Evolutionary conservation across 1,140 invertebrate species (phyloP).

Genomic region (Frieseomelitta varia): DNA sequence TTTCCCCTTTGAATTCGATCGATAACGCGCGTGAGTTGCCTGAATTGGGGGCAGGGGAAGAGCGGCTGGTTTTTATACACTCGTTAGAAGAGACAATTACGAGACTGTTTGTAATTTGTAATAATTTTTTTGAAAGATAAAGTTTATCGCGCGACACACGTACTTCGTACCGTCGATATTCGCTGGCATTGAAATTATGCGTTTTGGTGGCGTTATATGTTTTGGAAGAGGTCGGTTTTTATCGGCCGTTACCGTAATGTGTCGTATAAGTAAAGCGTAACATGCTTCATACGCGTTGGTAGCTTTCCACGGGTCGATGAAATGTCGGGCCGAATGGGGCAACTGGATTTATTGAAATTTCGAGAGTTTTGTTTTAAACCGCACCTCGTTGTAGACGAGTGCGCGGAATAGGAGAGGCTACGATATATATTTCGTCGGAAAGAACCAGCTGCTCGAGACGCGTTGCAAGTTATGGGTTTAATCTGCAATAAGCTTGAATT

Average conservation of each 20-base stretch:
- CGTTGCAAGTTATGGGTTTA: constrained; percentile 48
- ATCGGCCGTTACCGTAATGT: background rate
- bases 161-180: too few species aligned
- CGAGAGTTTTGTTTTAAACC: constrained; percentile 46
- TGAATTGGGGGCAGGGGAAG: background rate
- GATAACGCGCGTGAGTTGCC: background rate
- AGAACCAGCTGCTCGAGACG: constrained; percentile 54
- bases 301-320: background rate
- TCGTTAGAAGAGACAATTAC: background rate
- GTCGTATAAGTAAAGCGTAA: constrained; percentile 8
- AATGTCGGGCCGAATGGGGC: background rate
- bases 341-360: constrained; percentile 39
- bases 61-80: background rate
- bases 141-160: too few species aligned
- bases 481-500: constrained; percentile 48
- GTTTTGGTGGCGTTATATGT: background rate
- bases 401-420: constrained; percentile 37
- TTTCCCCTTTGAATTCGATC: background rate
- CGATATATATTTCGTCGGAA: constrained; percentile 53
- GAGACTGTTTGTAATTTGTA: too few species aligned
- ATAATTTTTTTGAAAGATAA: too few species aligned
- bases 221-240: background rate
- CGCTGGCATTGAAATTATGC: background rate
- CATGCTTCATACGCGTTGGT: background rate
- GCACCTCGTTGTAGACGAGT: constrained; percentile 23